These are phyloP conservation scores for Electrona antarctica DNA, from an alignment of 2,113 vertebrate genomes.

Conservation along the genomic window DNA sequence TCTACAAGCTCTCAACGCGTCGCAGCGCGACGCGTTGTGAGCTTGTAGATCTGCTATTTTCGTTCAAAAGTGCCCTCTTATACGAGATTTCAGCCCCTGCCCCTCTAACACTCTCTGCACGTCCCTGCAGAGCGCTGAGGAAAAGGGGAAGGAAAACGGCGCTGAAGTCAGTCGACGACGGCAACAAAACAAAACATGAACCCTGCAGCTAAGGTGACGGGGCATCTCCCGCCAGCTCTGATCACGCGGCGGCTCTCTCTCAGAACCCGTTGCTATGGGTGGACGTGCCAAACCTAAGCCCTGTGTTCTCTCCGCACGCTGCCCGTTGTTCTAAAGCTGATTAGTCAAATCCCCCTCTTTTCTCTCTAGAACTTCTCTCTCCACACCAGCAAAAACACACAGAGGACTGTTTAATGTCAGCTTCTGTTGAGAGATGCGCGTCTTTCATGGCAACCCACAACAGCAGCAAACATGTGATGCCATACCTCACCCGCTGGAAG, in stretches of 20 bases:
- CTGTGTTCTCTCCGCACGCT: too few relatives aligned
- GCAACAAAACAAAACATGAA: slow-evolving; percentile 16
- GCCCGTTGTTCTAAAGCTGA: slow-evolving; percentile 11
- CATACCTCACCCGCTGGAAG: slow-evolving; percentile 13
- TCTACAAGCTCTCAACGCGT: too few relatives aligned
- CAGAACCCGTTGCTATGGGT: slow-evolving; percentile 13
- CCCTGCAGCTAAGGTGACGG: slow-evolving; percentile 35
- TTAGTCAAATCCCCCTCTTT: slow-evolving; percentile 9
- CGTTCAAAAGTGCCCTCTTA: too few relatives aligned
- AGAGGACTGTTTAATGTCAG: slow-evolving; percentile 10
- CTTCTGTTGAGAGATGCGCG: neutral
- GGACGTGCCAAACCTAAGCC: too few relatives aligned
- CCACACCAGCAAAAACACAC: neutral
- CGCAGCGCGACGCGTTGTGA: too few relatives aligned
- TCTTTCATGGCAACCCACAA: slow-evolving; percentile 14
- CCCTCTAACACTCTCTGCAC: too few relatives aligned
- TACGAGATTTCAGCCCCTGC: too few relatives aligned
- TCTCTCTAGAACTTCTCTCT: slow-evolving; percentile 8
- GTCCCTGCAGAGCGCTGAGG: too few relatives aligned
- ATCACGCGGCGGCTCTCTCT: slow-evolving; percentile 6
- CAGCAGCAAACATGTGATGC: slow-evolving; percentile 17
- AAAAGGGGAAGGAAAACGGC: slow-evolving; percentile 3
- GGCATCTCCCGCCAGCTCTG: slow-evolving; percentile 10
- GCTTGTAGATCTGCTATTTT: too few relatives aligned
- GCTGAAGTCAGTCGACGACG: neutral